Evolutionary conservation across 2,113 vertebrate species (phyloP), one percentile per base, ranked within the genome.

Genomic region (Chaetodon auriga): DNA sequence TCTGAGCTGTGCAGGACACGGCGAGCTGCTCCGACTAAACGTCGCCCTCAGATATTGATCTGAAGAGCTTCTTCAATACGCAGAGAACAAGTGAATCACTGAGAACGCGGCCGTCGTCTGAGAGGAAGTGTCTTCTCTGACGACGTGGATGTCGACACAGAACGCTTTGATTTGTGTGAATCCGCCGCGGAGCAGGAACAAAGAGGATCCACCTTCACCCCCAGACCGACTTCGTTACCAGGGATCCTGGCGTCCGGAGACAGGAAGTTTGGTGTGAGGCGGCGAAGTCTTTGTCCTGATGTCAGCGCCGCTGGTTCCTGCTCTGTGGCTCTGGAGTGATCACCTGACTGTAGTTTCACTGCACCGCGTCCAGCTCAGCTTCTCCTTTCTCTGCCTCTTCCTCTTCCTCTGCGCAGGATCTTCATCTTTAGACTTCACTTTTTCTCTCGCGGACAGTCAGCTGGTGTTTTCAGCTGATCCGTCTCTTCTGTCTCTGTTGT

Each of bases 321-420:
- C 53, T 14, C 45, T 46, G 45, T 14, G 13, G 7, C 12, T 9
- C 46, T 8, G 11, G 13, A 43, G 9, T 14, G 19, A 1, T 41
- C 81, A 78, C 75, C 23, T 72, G 68, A 30, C 49, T 19, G 14
- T 7, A 23, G 75, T 74, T 72, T 83, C 81, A 35, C 45, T 48
- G 0, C 4, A 36, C 25, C 78, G 58, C 2, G 13, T 35, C 38
- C 53, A 11, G 2, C 62, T 6, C 0, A 10, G 57, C 75, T 84
- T 76, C 78, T 81, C 61, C 72, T 81, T 85, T 77, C 66, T 36
- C 60, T 23, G 10, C 43, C 45, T 45, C 77, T 71, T 75, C 72
- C 66, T 85, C 41, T 80, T 78, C 53, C 53, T 7, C 2, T n/a
- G 35, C n/a, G 58, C 54, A 4, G 41, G 55, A 45, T 2, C 21